Percentiles rank a stretch among this genome's conserved stretches.
Conservation (phyloP, 2,113 vertebrate species). For the Raja brachyura region DNA sequence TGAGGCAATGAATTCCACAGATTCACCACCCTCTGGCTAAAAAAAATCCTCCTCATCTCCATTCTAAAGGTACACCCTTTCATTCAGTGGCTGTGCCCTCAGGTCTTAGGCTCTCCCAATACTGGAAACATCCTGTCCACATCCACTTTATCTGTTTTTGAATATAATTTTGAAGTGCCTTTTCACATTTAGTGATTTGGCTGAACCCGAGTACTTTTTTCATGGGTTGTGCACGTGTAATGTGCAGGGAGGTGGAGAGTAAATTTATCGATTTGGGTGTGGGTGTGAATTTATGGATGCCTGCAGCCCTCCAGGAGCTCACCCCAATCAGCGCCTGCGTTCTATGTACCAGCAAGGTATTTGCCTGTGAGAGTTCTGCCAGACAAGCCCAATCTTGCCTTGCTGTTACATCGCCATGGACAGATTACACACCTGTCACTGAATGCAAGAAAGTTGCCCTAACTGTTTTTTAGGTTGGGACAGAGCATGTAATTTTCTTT, state of each 20-base stretch:
- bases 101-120: no score
- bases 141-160: no score
- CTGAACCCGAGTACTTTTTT: background rate
- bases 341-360: background rate
- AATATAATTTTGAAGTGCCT: background rate
- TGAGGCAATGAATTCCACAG: no score
- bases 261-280: no score
- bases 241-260: background rate
- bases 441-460: background rate
- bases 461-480: background rate
- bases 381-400: background rate
- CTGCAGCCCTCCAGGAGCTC: background rate
- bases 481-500: background rate
- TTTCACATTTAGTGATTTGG: background rate
- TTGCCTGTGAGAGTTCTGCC: slow-evolving; percentile 5
- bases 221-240: background rate
- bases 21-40: no score
- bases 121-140: no score
- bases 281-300: background rate
- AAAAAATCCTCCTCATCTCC: no score
- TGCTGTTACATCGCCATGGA: background rate
- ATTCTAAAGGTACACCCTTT: no score
- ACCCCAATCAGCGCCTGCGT: background rate
- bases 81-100: no score
- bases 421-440: background rate